These are phyloP conservation scores for Centruroides vittatus DNA, from an alignment of 1,140 invertebrate species.

Conservation along the genomic window DNA sequence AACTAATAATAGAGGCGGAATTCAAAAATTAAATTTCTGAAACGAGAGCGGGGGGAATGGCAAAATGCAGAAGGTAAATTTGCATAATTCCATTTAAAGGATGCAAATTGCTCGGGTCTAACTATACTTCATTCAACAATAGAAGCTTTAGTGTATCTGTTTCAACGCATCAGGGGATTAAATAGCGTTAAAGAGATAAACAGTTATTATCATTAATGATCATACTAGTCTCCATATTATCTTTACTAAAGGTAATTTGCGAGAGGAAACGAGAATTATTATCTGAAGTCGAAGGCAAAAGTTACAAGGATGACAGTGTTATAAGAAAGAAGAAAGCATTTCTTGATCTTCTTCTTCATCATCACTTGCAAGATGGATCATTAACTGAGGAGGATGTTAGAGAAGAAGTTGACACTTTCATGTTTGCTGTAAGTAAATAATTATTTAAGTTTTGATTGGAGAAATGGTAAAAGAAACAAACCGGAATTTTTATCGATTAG, in stretches of 20 bases:
- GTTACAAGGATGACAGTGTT: too few relatives aligned
- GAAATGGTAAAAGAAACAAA: too few relatives aligned
- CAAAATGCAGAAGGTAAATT: too few relatives aligned
- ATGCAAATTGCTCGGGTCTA: too few relatives aligned
- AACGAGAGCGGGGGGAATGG: too few relatives aligned
- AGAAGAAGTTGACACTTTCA: slow-evolving; percentile 74
- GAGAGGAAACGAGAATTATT: not conserved
- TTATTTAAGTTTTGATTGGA: too few relatives aligned
- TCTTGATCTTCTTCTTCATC: slow-evolving; percentile 65
- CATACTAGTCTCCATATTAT: not conserved
- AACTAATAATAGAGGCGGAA: too few relatives aligned
- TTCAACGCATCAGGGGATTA: slow-evolving; percentile 45
- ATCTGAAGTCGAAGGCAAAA: slow-evolving; percentile 24
- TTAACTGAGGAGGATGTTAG: slow-evolving; percentile 47
- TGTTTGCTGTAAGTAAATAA: slow-evolving; percentile 36
- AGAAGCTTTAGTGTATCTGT: slow-evolving; percentile 50
- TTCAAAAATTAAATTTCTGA: too few relatives aligned
- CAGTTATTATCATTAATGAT: not conserved
- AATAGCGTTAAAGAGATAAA: not conserved
- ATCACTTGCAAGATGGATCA: slow-evolving; percentile 33
- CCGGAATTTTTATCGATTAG: too few relatives aligned
- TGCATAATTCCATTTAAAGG: too few relatives aligned
- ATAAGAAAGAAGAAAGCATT: slow-evolving; percentile 44
- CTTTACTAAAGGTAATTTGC: not conserved
- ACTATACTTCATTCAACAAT: too few relatives aligned